Evolutionary conservation across 2,888 invertebrate genomes (phyloP).

Genomic region (Idaea aversata): DNA sequence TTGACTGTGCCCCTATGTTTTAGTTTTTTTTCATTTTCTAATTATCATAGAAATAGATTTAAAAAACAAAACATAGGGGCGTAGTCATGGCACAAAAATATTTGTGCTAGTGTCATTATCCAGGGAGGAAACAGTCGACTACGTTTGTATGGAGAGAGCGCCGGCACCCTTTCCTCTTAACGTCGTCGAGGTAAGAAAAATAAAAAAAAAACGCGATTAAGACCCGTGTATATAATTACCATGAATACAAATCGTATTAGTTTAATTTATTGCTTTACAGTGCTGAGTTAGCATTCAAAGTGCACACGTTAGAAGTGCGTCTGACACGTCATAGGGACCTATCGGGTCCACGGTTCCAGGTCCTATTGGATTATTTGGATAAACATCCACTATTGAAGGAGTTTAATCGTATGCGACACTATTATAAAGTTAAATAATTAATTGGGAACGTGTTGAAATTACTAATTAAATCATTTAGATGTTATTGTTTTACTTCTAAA

Average conservation of each 20-base stretch:
- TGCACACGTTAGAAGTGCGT: constrained; percentile 82
- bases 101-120: no score
- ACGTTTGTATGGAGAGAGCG: no score
- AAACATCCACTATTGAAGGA: constrained; percentile 66
- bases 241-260: neutral
- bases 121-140: no score
- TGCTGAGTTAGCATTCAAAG: constrained; percentile 67
- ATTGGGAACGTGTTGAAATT: neutral
- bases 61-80: no score
- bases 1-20: no score
- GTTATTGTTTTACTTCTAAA: no score
- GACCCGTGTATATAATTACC: neutral
- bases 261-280: constrained; percentile 34
- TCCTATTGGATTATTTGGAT: constrained; percentile 59
- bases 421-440: constrained; percentile 29
- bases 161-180: no score
- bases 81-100: no score
- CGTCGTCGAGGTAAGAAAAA: neutral
- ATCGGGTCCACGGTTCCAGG: constrained; percentile 69
- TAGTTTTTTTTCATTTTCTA: no score
- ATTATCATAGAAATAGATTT: no score
- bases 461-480: no score
- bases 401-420: constrained; percentile 44
- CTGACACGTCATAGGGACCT: constrained; percentile 81
- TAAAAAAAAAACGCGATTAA: no score